phyloP scores from a whole-genome alignment of 2,888 invertebrate species.

The Neoscelio sp. region DNA sequence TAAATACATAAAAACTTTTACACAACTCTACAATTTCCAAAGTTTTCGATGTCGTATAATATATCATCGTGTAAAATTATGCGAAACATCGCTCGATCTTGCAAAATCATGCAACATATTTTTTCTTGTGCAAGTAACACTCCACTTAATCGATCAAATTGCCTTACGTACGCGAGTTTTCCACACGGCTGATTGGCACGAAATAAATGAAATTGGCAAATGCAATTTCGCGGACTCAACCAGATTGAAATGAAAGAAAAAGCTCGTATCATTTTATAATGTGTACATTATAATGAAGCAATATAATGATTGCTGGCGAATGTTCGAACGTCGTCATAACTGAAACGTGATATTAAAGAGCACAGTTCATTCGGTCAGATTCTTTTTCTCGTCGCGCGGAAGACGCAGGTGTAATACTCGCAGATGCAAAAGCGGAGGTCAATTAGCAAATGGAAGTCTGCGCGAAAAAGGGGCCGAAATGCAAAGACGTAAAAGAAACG shows the following conservation, averaged over 20 bases:
- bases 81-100: constrained; percentile 18
- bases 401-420: constrained; percentile 16
- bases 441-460: constrained; percentile 69
- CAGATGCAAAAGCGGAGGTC: constrained; percentile 58
- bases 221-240: constrained; percentile 43
- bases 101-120: constrained; percentile 35
- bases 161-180: constrained; percentile 49
- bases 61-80: constrained; percentile 22
- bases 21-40: no score
- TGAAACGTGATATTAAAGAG: constrained; percentile 35
- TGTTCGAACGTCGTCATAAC: constrained; percentile 46
- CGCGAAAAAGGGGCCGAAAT: constrained; percentile 8
- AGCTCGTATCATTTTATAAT: constrained; percentile 34
- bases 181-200: constrained; percentile 39
- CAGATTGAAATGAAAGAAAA: constrained; percentile 39
- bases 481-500: constrained; percentile 7
- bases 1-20: no score
- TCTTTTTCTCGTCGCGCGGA: constrained; percentile 26
- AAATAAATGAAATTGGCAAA: constrained; percentile 48
- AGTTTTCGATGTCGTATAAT: no score
- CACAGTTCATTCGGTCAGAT: constrained; percentile 31
- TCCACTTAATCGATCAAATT: constrained; percentile 51
- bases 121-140: constrained; percentile 20
- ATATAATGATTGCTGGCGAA: constrained; percentile 38
- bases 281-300: constrained; percentile 54